Evolutionary conservation across 2,113 vertebrate species (phyloP), one percentile per base, ranked within the genome.

Genomic region (Quiscalus mexicanus): DNA sequence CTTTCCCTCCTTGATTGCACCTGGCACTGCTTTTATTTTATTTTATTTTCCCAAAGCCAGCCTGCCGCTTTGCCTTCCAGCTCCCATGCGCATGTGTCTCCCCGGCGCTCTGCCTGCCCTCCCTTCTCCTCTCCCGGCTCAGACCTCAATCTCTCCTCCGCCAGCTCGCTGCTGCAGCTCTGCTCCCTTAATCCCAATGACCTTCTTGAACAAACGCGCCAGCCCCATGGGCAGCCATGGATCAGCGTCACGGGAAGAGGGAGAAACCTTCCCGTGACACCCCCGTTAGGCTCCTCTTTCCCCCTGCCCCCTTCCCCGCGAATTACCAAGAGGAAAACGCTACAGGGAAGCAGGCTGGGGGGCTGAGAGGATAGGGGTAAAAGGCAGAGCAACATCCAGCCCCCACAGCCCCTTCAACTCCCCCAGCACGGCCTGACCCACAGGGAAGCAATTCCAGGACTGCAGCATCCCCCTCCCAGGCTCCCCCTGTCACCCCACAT

Each of bases 111-210:
- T 63, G 30, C 37, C 75, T 76, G 86, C 91, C 93, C 91, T 92
- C 90, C 91, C 77, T 59, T 35, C 83, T n/a, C 89, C 3, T 7
- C 55, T 84, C 37, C 78, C 4, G 12, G 42, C 59, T 12, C n/a
- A 95, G 74, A 84, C 73, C 88, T 92, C 77, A 84, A 77, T 91
- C 89, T 92, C 83, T 78, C 73, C 70, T 56, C 73, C 25, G 62
- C 74, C 69, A 50, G 64, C 91, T 89, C 37, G 3, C 55, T 76
- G 89, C 92, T 62, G 94, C 94, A 86, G 94, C 93, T 89, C 96
- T 68, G 47, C 55, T 90, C 31, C 45, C 68, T 90, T 95, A 97
- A 95, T 90, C 96, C 94, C 30, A 58, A 85, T 91, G 93, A 96
- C 96, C 90, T 82, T 95, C 94, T 89, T 95, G 67, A 58, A 82